Evolutionary conservation across 1,140 invertebrate species (phyloP), one percentile per base, ranked within the genome.

Genomic region (Drosophila rhopaloa): DNA sequence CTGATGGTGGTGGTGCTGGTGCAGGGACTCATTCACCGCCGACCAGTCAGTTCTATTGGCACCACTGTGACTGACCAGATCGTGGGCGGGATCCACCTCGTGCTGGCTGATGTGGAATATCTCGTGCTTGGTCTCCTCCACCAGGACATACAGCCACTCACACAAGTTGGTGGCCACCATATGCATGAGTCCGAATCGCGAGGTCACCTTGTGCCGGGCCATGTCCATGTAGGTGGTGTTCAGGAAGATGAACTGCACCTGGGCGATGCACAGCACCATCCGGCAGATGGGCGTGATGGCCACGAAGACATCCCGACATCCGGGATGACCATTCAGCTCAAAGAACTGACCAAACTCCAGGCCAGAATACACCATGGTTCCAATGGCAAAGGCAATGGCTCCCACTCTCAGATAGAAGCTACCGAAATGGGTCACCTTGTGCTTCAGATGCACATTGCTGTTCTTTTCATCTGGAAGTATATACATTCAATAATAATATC

Each of bases 161-260:
- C 97, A 98, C 5, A 98, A 89, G 93, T 98, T 98, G 14, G 97
- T 98, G 1, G 97, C 97, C 56, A 96, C 96, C 47, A 98, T 95
- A 92, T 98, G 98, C 97, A 98, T 98, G 53, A 98, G 93, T 5
- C 97, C 97, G 90, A 98, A 97, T 48, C 97, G 94, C 1, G 97
- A 97, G 32, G 97, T 94, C 4, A 97, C 96, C 94, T 98, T 98
- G 93, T 97, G 97, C 58, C 96, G 95, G 78, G 97, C 96, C 83
- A 98, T 98, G 81, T 98, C 97, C 77, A 92, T 72, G 55, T 90
- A 92, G 4, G 91, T 93, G 16, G 91, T 93, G 50, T 93, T 93
- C 0, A 93, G 59, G 37, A 93, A 98, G 73, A 98, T 97, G 90
- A 98, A 98, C 90, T 98, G 97, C 94, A 98, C 97, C 92, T 98